Evolutionary conservation across 2,888 invertebrate genomes (phyloP).

Genomic region (Stegana nigrithorax): DNA sequence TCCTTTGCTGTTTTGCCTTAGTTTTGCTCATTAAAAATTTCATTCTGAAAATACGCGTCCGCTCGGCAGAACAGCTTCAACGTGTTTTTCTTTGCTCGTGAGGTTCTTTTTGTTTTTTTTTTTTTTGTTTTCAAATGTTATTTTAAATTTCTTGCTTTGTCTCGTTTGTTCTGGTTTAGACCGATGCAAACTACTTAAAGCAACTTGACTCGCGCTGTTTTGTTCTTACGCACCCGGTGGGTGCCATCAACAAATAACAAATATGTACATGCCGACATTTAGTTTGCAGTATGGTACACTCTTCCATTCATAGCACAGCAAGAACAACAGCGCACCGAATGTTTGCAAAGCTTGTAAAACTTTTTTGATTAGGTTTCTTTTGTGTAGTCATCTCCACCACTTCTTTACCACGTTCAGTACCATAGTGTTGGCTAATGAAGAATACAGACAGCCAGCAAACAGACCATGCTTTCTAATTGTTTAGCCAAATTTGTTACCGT

Average conservation of each 20-base stretch:
- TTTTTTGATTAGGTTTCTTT: conserved; percentile 37
- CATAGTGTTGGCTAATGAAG: no score
- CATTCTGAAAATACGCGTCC: no score
- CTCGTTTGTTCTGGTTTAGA: not conserved
- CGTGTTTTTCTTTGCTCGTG: not conserved
- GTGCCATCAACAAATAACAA: no score
- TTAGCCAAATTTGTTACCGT: no score
- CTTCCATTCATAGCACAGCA: not conserved
- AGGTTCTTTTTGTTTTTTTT: not conserved
- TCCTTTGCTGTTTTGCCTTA: not conserved
- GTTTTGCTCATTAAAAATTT: no score
- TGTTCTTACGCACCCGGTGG: no score
- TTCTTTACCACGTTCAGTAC: no score
- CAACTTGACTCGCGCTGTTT: not conserved
- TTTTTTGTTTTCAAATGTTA: not conserved
- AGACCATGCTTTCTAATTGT: no score
- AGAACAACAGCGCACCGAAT: not conserved
- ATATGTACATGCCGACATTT: no score
- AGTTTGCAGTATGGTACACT: not conserved
- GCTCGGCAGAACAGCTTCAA: no score
- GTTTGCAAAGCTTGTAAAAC: not conserved
- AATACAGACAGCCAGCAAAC: no score
- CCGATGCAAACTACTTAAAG: conserved; percentile 4
- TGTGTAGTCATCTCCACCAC: no score
- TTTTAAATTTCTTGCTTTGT: not conserved